Evolutionary conservation across 2,797 vertebrate species (phyloP), one percentile per base, ranked within the genome.

Genomic region (Arrhamphus sclerolepis): DNA sequence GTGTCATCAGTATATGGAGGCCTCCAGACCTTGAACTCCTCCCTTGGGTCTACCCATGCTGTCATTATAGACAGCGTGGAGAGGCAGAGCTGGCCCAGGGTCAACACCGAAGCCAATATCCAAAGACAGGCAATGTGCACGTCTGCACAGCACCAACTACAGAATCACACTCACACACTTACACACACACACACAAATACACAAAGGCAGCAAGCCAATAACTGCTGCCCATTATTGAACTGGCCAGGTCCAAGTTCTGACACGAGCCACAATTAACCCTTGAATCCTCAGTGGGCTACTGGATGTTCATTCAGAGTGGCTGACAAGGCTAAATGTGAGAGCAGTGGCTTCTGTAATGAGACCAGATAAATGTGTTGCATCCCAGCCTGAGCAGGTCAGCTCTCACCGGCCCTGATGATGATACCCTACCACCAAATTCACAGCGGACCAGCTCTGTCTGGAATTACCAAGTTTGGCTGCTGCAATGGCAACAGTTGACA

Each of bases 241-340:
- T 66, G 75, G 87, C 83, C 85, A 81, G 85, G 82, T 89, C 86
- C 83, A 87, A 88, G 85, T 87, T 91, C 78, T 89, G 83, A 89
- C 85, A 87, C 77, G 46, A 89, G 81, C 89, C 80, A 89, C 87
- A 90, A 92, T 92, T 91, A 91, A 91, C 88, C 90, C 87, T 77
- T 82, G 71, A 87, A 84, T 86, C 80, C 89, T 85, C 81, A 74
- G 56, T 18, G 77, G 80, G 80, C 72, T 56, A 58, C 66, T 82
- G 81, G 85, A 85, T 89, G 85, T 87, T 88, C 87, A 77, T 86
- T 83, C 64, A 41, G 74, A 82, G 85, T 75, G 5, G 75, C 84
- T 90, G 89, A 90, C 86, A 72, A 89, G 89, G 83, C 84, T 88
- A 88, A 90, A 89, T 87, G 83, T 83, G 87, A 82, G 82, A 85